Evolutionary conservation across 92 coral and sea anemone genomes (phyloP).

Genomic region (Palythoa grandis): DNA sequence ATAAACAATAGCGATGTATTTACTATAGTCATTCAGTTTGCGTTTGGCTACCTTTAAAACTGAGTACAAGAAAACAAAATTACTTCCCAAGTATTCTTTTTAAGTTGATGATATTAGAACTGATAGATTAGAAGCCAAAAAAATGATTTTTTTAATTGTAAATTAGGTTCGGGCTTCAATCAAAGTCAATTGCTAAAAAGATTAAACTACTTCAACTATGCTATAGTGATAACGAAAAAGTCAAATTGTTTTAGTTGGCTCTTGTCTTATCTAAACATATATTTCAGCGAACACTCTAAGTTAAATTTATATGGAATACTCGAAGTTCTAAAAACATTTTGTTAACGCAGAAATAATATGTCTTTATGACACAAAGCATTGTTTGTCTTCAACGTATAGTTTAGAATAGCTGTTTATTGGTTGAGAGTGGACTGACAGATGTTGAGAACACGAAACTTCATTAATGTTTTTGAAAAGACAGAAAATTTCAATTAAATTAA

Average conservation of each 20-base stretch:
- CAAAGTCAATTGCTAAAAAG: not conserved
- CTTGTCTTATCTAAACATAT: not conserved
- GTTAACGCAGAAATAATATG: not conserved
- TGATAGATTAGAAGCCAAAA: no score
- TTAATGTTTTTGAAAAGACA: conserved; percentile 43
- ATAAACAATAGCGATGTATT: not conserved
- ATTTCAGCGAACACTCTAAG: not conserved
- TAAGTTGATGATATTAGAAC: no score
- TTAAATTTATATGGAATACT: not conserved
- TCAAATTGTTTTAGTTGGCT: not conserved
- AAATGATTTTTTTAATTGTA: not conserved
- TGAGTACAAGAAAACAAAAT: no score
- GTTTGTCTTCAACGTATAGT: conserved; percentile 13
- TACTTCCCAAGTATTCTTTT: no score
- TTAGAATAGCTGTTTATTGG: conserved; percentile 22
- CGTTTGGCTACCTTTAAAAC: not conserved
- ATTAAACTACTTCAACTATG: not conserved
- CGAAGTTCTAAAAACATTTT: not conserved
- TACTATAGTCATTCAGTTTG: not conserved
- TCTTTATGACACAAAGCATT: not conserved
- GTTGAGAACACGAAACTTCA: conserved; percentile 29
- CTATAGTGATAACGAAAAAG: not conserved
- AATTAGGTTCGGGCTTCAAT: not conserved
- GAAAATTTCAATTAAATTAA: conserved; percentile 39
- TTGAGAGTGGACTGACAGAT: conserved; percentile 26